These are phyloP conservation scores for Eufriesea mexicana DNA, from an alignment of 1,140 invertebrate genomes.

Conservation along the genomic window DNA sequence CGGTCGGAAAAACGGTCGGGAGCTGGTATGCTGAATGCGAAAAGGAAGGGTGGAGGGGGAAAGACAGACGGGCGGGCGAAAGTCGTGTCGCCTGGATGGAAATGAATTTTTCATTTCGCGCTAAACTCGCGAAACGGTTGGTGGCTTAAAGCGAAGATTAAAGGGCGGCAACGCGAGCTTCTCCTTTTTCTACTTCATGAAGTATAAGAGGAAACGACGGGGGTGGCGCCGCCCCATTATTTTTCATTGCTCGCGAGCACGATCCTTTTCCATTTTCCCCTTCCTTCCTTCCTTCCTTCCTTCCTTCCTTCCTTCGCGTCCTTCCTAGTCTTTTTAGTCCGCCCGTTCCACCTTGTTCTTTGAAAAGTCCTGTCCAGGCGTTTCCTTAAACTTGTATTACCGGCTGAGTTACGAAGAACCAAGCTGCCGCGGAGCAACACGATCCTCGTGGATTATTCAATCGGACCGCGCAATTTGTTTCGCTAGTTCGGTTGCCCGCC, in stretches of 20 bases:
- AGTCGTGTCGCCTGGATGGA: conserved; percentile 62
- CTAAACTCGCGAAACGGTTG: conserved; percentile 74
- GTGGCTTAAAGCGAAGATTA: conserved; percentile 75
- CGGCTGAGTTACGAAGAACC: conserved; percentile 54
- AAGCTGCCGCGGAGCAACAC: conserved; percentile 42
- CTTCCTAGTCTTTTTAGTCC: not conserved
- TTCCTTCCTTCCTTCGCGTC: not conserved
- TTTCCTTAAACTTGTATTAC: conserved; percentile 68
- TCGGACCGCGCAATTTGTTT: conserved; percentile 64
- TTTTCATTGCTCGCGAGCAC: conserved; percentile 71
- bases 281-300: not conserved
- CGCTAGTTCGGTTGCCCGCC: not conserved
- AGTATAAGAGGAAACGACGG: conserved; percentile 66
- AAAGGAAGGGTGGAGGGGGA: conserved; percentile 20
- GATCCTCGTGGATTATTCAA: conserved; percentile 67
- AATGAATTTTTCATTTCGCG: conserved; percentile 75
- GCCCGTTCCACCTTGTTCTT: not conserved
- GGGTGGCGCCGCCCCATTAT: conserved; percentile 68
- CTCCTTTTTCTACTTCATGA: conserved; percentile 65
- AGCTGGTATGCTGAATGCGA: not conserved
- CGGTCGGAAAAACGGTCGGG: conserved; percentile 53
- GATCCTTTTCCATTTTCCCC: conserved; percentile 63
- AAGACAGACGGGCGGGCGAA: conserved; percentile 34
- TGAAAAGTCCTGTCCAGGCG: conserved; percentile 13
- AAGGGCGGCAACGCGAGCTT: conserved; percentile 64